Base-by-base conservation (phyloP, 1,140 invertebrate species). In the Listronotus oregonensis region DNA sequence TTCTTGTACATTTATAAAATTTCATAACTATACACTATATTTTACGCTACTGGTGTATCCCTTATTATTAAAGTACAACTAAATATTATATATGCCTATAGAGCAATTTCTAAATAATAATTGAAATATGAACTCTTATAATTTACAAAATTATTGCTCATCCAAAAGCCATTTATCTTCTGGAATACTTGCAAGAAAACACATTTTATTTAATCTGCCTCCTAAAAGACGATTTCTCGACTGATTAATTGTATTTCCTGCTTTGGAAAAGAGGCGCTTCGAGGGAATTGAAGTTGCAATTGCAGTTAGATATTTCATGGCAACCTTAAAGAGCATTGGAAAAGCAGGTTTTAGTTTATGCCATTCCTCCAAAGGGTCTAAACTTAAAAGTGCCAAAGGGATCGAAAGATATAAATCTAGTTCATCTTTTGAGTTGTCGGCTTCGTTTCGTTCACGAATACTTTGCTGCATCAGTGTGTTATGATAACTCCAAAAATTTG, bases 311-410 rank as follows among this genome's bases (percentile, higher is more conserved):
- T 3, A 12, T 14, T 6, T 47, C 44, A 47, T 6, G 11, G 44
- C 15, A 5, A 47, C 2, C 3, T 47, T 47, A 47, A 6, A 47
- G 2, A 47, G n/a, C 17, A 6, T 2, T 6, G 44, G 44, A 14
- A 6, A 47, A 15, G n/a, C n/a, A 47, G 44, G 4, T 47, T 47
- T 47, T 14, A 47, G 2, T 14, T 47, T 14, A 5, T 3, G 2
- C 44, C 44, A 47, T 15, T 47, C 44, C n/a, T 47, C 17, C 17
- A 47, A 47, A 14, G 44, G 44, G 44, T 47, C 44, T n/a, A n/a
- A n/a, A 14, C 11, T 15, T 47, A 47, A 47, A 3, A 12, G 44
- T 14, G 44, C 44, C 17, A 47, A 47, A 2, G 44, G n/a, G 3
- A 3, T 6, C 12, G 3, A 5, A 47, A 47, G 44, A 14, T 47